Percentiles rank a stretch among this genome's conserved stretches.
Conservation (phyloP, 2,797 vertebrate species). For the Sebastes alutus region DNA sequence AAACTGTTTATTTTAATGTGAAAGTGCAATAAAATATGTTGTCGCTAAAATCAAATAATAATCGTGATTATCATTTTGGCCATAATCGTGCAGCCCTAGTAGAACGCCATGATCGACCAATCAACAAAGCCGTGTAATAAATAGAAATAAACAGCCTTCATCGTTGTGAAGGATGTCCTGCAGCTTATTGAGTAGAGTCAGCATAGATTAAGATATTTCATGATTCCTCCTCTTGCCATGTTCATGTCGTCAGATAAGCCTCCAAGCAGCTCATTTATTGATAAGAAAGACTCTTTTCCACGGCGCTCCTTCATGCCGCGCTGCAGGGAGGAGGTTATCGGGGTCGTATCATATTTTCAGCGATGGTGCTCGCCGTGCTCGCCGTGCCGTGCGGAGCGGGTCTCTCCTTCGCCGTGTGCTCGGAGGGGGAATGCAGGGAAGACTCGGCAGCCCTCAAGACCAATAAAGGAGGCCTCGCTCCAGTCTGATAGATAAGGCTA, state of each 20-base stretch:
- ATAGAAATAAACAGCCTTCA: neutral
- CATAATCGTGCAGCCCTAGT: no score
- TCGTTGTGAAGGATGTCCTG: neutral
- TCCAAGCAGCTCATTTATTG: constrained; percentile 13
- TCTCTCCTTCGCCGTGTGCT: neutral
- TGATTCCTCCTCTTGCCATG: neutral
- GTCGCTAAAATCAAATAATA: no score
- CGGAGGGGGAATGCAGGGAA: constrained; percentile 26
- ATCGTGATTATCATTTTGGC: neutral
- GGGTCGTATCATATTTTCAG: neutral
- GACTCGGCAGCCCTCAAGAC: constrained; percentile 36
- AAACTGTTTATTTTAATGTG: no score
- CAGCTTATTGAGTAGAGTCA: constrained; percentile 5
- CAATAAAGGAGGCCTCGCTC: constrained; percentile 51
- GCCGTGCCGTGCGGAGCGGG: neutral
- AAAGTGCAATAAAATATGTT: neutral
- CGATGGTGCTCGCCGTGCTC: neutral
- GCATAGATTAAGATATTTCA: neutral
- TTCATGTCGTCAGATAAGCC: neutral
- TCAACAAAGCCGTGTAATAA: neutral
- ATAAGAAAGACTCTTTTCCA: constrained; percentile 10
- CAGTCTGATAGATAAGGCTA: constrained; percentile 68
- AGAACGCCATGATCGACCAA: no score
- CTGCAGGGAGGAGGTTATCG: neutral
- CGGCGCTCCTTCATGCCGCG: neutral